These are phyloP conservation scores for Sapajus apella DNA, from an alignment of 2,113 vertebrate genomes.

Conservation along the genomic window DNA sequence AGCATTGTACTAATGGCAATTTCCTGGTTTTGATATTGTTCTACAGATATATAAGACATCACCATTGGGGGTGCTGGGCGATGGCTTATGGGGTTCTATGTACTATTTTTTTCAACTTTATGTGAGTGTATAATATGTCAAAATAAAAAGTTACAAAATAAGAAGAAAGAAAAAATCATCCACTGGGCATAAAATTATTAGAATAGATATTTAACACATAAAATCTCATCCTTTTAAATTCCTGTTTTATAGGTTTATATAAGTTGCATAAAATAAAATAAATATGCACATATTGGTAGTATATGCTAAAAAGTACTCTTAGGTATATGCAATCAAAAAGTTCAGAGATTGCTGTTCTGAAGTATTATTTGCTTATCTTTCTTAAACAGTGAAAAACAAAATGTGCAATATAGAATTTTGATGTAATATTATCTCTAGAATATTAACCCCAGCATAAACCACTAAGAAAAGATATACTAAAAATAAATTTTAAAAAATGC, in stretches of 20 bases:
- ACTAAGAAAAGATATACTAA: neutral
- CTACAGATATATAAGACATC: neutral
- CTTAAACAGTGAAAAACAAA: conserved; percentile 9
- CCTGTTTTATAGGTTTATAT: neutral
- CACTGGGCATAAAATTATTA: neutral
- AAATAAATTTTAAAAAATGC: neutral
- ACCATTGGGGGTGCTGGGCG: neutral
- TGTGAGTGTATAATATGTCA: neutral
- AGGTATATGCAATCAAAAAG: neutral
- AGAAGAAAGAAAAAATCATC: neutral
- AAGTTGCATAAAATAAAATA: neutral
- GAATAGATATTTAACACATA: neutral
- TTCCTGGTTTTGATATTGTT: neutral
- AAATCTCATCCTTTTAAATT: neutral
- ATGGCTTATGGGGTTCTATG: neutral
- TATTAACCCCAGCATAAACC: neutral
- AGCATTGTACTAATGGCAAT: neutral
- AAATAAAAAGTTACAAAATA: neutral
- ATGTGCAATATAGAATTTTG: neutral
- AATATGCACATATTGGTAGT: neutral
- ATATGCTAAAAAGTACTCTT: neutral
- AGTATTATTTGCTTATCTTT: neutral
- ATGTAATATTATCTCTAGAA: neutral
- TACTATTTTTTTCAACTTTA: neutral
- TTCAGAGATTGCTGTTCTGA: neutral